Evolutionary conservation across 2,888 invertebrate species (phyloP).

Genomic region (Apodemia duryi): DNA sequence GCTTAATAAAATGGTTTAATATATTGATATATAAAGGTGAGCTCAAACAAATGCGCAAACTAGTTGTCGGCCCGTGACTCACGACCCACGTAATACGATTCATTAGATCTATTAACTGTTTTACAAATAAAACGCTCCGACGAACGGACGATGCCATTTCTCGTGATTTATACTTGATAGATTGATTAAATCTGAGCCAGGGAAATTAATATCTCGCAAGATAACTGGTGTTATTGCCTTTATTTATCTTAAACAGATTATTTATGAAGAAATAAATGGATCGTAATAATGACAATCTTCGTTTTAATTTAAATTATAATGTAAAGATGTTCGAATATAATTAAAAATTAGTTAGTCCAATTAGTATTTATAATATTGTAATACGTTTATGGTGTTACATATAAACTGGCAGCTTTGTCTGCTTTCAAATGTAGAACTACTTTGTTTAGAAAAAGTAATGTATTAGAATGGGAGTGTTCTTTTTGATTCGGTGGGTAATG

Average conservation of each 20-base stretch:
- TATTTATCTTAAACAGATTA: background rate
- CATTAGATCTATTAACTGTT: slow-evolving; percentile 11
- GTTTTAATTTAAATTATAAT: background rate
- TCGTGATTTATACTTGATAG: slow-evolving; percentile 3
- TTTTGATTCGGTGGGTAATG: no score
- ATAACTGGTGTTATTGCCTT: background rate
- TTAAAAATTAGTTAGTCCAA: background rate
- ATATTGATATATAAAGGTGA: background rate
- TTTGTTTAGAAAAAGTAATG: no score
- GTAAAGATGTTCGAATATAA: no score
- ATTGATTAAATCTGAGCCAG: slow-evolving; percentile 2
- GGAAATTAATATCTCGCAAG: background rate
- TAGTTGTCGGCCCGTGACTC: background rate
- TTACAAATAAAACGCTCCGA: slow-evolving; percentile 7
- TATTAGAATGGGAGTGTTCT: no score
- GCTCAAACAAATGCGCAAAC: slow-evolving; percentile 7
- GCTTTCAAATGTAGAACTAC: no score
- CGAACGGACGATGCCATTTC: slow-evolving; percentile 8
- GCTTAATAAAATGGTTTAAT: background rate
- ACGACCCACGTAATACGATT: background rate
- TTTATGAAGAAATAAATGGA: background rate
- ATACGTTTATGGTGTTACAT: no score
- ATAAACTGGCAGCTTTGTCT: no score
- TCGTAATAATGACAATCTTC: background rate
- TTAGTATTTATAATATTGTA: background rate